Evolutionary conservation across 2,888 invertebrate species (phyloP).

Genomic region (Empis stercorea): DNA sequence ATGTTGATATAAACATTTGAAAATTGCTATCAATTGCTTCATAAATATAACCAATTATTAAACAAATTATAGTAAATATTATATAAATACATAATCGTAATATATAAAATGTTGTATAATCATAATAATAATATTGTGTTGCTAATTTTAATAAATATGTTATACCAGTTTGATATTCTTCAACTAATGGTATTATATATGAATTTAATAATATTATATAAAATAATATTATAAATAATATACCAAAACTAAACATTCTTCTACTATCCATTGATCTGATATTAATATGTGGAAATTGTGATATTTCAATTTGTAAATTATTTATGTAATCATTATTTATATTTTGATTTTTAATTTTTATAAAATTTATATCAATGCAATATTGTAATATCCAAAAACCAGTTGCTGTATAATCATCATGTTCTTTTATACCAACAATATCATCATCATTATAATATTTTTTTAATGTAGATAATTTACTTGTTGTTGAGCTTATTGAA

Average conservation of each 20-base stretch:
- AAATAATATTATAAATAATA: constrained; percentile 24
- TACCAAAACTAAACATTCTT: constrained; percentile 22
- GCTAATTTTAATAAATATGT: constrained; percentile 18
- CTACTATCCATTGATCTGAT: constrained; percentile 17
- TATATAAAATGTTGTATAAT: constrained; percentile 30
- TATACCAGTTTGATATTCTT: constrained; percentile 39
- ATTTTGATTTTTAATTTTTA: constrained; percentile 24
- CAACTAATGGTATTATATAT: constrained; percentile 42
- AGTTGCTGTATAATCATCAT: constrained; percentile 36
- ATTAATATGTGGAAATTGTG: constrained; percentile 22
- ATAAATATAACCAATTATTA: constrained; percentile 19
- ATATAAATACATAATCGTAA: constrained; percentile 24
- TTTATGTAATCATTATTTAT: constrained; percentile 13
- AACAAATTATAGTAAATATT: constrained; percentile 16
- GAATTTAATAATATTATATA: constrained; percentile 26
- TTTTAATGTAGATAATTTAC: constrained; percentile 29
- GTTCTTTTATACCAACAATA: constrained; percentile 26
- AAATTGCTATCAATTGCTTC: constrained; percentile 19
- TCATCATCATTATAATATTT: constrained; percentile 28
- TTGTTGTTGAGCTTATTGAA: constrained; percentile 37
- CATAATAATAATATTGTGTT: constrained; percentile 29
- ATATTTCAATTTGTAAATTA: constrained; percentile 12
- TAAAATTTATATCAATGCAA: constrained; percentile 45
- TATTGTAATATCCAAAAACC: constrained; percentile 45
- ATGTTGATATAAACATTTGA: constrained; percentile 15